Base-by-base conservation (phyloP, 2,113 vertebrate genomes). In the Lepus timidus region DNA sequence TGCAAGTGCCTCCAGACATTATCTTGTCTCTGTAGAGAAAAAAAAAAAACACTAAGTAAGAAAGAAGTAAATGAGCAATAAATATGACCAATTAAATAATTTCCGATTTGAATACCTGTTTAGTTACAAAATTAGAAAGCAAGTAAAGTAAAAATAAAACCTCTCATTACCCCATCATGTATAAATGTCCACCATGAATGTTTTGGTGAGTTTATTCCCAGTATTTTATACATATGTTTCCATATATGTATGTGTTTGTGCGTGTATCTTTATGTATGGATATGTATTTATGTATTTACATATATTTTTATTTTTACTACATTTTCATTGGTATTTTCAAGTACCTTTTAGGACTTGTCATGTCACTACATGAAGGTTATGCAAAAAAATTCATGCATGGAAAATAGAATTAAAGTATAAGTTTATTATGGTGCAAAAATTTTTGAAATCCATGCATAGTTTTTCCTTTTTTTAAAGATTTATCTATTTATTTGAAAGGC, bases 111-210 rank as follows among this genome's bases (percentile, higher is more conserved):
- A 95, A 89, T 90, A 94, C 14, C 9, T 58, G 4, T 93, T 76
- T 23, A 12, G 36, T 62, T 64, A 23, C 10, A 96, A 90, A 81
- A 91, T 85, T 73, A 96, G 67, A 90, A 93, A 93, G 13, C 10
- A 75, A 89, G 27, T 51, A 94, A 65, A 93, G 20, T 78, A 13
- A 92, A 95, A 93, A 62, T 70, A 68, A 58, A 52, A 73, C 11
- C 27, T 85, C 67, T 79, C 25, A 9, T 31, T 85, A 65, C 64
- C 31, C 52, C 17, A 31, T 81, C 39, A 52, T 67, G 85, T 19
- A 93, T 31, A 92, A 58, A 74, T 70, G 68, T 51, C 17, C 52
- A 80, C 25, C 65, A 4, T 36, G 83, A 87, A 73, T 17, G 89
- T 68, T 55, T 84, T 12, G 2, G 20, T 27, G 36, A 88, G 27